Evolutionary conservation across 2,113 vertebrate genomes (phyloP), one percentile per base, ranked within the genome.

Genomic region (Scomber colias): DNA sequence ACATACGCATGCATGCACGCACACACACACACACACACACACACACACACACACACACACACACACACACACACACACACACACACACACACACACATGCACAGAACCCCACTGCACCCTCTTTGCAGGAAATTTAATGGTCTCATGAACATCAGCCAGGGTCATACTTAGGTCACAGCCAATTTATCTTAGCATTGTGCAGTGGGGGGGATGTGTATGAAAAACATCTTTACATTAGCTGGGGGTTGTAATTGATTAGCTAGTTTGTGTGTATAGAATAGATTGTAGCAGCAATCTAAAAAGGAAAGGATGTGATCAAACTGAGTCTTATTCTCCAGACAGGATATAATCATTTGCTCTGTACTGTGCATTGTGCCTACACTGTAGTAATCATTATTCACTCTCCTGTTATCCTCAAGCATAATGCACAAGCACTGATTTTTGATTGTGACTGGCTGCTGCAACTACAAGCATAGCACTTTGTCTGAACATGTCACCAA

Each of bases 61-160:
- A 30, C 45, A 11, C 53, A 66, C 46, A 49, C 49, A 40, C 64
- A 68, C 57, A 51, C 24, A 49, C 56, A 51, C 63, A 62, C 62
- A 44, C 46, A 40, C 53, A 61, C 66, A 71, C 63, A 73, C 61
- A 61, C 30, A 73, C 24, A 67, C 31, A 65, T 12, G 35, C 76
- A 75, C 70, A 91, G 27, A 83, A 54, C 54, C 79, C 69, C 61
- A 65, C 77, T 66, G 79, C 86, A 80, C 78, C 81, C 83, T 87
- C 84, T 88, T 94, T 92, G 87, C 79, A 89, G 86, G 85, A 87
- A 89, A 93, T 94, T 92, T 94, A 93, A 91, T 93, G 92, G 90
- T 93, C 92, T 93, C 91, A 90, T 94, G 94, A 94, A 93, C 93
- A 95, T 94, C 92, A 89, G 90, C 87, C 74, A 44, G 89, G 94